Evolutionary conservation across 2,888 invertebrate genomes (phyloP), one percentile per base, ranked within the genome.

Genomic region (Coremacera marginata): DNA sequence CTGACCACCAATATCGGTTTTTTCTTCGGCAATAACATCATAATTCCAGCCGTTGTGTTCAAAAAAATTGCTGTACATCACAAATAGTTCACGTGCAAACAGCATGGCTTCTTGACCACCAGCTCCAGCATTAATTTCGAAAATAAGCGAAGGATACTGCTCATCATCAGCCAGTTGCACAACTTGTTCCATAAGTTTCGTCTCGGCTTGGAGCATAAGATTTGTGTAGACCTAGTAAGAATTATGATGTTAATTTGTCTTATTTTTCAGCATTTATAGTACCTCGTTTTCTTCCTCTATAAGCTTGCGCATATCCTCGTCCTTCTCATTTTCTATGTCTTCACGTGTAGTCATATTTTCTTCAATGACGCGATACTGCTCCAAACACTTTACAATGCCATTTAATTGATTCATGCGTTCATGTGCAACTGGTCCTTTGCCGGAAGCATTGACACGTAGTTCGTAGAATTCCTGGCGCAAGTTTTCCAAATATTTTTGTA

Each of bases 21-120:
- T 84, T 76, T 92, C 92, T 7, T 90, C 79, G 0, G 91, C 90
- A 7, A 91, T 89, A 65, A 91, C 86, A 63, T 92, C 90, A 44
- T 90, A 90, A 14, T 91, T 86, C 95, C 95, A 95, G 27, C 91
- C 91, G 85, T 93, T 95, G 86, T 92, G 93, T 1, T 91, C 86
- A 0, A 94, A 92, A 88, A 94, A 96, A 55, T 92, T 92, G 55
- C 90, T 89, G 85, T 99, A 99, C 94, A 99, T 95, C 16, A 94
- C 90, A 80, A 94, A 94, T 0, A 99, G 89, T 86, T 98, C 96
- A 79, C 92, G 91, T 0, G 96, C 95, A 89, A 99, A 99, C 2
- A 99, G 90, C 97, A 98, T 98, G 0, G 99, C 95, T 90, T 99
- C 99, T 86, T 97, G 95, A 0, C 99, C 99, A 0, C 99, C 99